Conservation (phyloP, 2,797 vertebrate genomes). For the Mormyrus proboscirostris region DNA sequence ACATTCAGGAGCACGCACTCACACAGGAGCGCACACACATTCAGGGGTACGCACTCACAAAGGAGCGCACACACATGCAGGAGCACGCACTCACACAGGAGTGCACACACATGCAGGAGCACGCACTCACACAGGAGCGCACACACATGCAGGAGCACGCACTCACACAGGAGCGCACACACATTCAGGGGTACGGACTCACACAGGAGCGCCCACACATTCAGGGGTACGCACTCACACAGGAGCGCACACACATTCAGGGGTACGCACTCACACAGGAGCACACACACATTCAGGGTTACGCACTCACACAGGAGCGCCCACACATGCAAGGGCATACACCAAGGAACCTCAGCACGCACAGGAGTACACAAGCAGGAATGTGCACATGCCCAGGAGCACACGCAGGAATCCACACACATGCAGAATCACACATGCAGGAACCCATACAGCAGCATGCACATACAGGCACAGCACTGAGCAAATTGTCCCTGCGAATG, state of each 20-base stretch:
- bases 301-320: too few relatives aligned
- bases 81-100: neutral
- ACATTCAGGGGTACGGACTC: too few relatives aligned
- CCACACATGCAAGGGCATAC: neutral
- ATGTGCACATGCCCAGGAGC: neutral
- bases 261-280: too few relatives aligned
- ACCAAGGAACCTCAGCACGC: neutral
- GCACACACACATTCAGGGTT: too few relatives aligned
- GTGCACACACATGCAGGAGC: too few relatives aligned
- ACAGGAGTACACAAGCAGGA: neutral
- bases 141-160: too few relatives aligned
- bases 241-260: too few relatives aligned
- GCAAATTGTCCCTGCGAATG: neutral
- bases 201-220: too few relatives aligned
- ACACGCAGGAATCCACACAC: neutral
- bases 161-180: too few relatives aligned
- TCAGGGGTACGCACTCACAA: neutral
- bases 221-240: too few relatives aligned
- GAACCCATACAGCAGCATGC: neutral
- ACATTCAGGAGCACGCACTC: neutral
- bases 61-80: neutral
- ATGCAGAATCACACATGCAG: neutral
- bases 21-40: neutral
- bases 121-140: too few relatives aligned
- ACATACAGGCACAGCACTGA: neutral